Base-by-base conservation (phyloP, 2,113 vertebrate genomes). In the Cepphus grylle region DNA sequence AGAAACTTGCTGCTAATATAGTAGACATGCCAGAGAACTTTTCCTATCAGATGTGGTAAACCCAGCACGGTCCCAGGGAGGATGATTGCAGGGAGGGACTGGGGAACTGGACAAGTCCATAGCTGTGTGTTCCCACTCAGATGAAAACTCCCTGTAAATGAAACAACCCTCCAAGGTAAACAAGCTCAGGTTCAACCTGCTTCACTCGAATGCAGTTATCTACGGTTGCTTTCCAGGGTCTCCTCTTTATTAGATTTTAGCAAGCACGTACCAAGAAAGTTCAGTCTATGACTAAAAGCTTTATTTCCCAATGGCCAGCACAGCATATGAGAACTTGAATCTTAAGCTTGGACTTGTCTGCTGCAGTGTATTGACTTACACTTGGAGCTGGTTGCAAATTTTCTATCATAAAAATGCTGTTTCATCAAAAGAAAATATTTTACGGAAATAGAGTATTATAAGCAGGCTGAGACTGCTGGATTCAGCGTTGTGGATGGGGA, bases 291-390 rank as follows among this genome's bases (percentile, higher is more conserved):
- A 85, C 83, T 59, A 72, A 87, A 80, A 94, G 15, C 29, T 87
- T 94, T 86, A 90, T 96, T 96, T 96, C 93, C 94, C 91, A 84
- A 18, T 67, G 93, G 92, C 49, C 70, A 72, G 45, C 30, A 61
- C 34, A 77, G 62, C 50, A 70, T 87, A 77, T 76, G 45, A 92
- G 84, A 84, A 73, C 83, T 70, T 45, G 53, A 66, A 65, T 77
- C 45, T 84, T 76, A 72, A 85, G 22, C 45, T 30, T 93, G 36
- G 59, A 45, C 45, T 45, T 67, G 52, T 91, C 92, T 83, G 34
- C 65, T 89, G 80, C 53, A 40, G 30, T 76, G 9, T 85, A 83
- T 83, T 92, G 80, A 92, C 69, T 86, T 86, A 56, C 6, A 25
- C 26, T 92, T 81, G 50, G 80, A 93, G 43, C 43, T 91, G 66